Conservation (phyloP, 2,888 invertebrate genomes). For the Tenthredo notha region DNA sequence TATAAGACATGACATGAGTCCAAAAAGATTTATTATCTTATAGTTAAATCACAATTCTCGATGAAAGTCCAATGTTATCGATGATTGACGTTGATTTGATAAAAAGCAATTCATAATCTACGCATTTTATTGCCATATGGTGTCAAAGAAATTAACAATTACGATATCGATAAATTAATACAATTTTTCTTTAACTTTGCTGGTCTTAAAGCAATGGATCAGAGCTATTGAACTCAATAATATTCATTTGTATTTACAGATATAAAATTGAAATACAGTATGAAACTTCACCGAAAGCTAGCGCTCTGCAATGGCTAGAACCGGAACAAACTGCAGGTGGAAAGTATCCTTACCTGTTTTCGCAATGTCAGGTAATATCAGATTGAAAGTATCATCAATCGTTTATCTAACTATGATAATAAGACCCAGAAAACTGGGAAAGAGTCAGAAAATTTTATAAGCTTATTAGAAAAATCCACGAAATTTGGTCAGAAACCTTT, state of each 20-base stretch:
- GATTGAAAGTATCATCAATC: conserved; percentile 32
- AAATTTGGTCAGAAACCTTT: not conserved
- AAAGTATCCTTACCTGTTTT: conserved; percentile 91
- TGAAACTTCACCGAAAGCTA: conserved; percentile 87
- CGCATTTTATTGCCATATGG: not conserved
- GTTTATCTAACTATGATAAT: conserved; percentile 12
- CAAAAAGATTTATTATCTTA: not conserved
- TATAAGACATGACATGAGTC: not conserved
- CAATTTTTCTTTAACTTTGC: not conserved
- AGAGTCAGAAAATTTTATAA: conserved; percentile 35
- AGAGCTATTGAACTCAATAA: not conserved
- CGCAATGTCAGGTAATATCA: conserved; percentile 86
- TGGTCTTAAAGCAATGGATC: not conserved
- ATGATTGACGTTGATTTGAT: conserved; percentile 28
- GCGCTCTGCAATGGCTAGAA: conserved; percentile 94
- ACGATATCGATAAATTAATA: not conserved
- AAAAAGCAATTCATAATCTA: not conserved
- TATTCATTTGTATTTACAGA: conserved; percentile 72
- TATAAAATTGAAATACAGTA: conserved; percentile 85
- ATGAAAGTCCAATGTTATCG: not conserved
- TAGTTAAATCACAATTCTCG: not conserved
- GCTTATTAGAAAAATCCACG: not conserved
- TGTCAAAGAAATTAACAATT: not conserved
- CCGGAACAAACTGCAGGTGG: conserved; percentile 94
- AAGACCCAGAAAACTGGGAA: not conserved